Evolutionary conservation across 2,888 invertebrate species (phyloP).

Genomic region (Thelaira solivaga): DNA sequence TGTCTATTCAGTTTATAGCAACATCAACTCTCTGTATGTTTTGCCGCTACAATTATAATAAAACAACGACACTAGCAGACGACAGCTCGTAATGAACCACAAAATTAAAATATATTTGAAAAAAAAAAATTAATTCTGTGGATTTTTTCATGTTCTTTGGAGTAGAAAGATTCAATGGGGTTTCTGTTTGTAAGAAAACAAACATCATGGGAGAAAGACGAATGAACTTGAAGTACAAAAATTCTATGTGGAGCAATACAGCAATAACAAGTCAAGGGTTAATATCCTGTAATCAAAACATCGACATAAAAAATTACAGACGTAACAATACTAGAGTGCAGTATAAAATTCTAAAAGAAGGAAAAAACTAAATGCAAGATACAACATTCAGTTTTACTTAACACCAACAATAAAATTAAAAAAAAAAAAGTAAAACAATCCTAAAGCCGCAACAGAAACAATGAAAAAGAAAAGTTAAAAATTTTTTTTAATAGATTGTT

Average conservation of each 20-base stretch:
- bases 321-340: not conserved
- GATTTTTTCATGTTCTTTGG: slow-evolving; percentile 1
- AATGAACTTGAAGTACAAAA: slow-evolving; percentile 41
- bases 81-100: slow-evolving; percentile 43
- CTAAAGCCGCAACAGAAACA: not conserved
- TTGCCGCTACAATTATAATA: slow-evolving; percentile 23
- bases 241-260: slow-evolving; percentile 16
- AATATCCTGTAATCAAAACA: slow-evolving; percentile 66
- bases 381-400: slow-evolving; percentile 18
- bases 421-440: slow-evolving; percentile 3
- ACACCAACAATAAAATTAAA: slow-evolving; percentile 1
- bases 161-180: slow-evolving; percentile 16
- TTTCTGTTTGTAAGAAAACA: not conserved
- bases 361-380: not conserved
- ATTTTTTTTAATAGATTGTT: slow-evolving; percentile 47
- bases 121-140: not conserved
- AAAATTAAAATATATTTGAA: slow-evolving; percentile 26
- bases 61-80: slow-evolving; percentile 11
- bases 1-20: slow-evolving; percentile 14
- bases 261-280: slow-evolving; percentile 61
- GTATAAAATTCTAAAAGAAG: not conserved
- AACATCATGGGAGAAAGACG: slow-evolving; percentile 38
- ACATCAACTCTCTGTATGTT: not conserved
- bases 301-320: slow-evolving; percentile 42
- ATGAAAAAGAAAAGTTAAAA: slow-evolving; percentile 12